Conservation (phyloP, 1,140 invertebrate genomes). For the Frieseomelitta varia region DNA sequence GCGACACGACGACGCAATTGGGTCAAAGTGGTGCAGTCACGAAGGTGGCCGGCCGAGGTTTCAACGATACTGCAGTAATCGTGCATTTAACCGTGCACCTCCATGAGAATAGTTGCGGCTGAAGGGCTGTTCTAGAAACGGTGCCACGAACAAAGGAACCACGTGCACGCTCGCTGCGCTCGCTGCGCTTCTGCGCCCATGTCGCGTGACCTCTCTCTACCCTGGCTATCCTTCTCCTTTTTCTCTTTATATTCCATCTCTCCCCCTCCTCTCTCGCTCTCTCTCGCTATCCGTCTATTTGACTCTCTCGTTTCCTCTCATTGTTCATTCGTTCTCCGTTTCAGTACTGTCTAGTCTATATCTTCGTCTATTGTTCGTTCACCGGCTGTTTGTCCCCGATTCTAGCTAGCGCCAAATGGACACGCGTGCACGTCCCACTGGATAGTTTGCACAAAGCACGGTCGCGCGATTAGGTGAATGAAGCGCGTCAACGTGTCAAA, state of each 20-base stretch:
- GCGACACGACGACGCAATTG: conserved; percentile 56
- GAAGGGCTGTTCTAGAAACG: conserved; percentile 68
- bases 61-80: conserved; percentile 54
- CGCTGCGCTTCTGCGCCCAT: conserved; percentile 28
- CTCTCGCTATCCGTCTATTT: background rate
- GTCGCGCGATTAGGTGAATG: conserved; percentile 44
- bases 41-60: conserved; percentile 52
- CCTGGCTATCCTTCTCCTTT: background rate
- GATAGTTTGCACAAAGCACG: conserved; percentile 38
- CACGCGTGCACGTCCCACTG: conserved; percentile 4
- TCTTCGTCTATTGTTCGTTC: conserved; percentile 10
- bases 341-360: background rate
- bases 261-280: too few species aligned
- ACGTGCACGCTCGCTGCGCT: conserved; percentile 59
- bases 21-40: conserved; percentile 62
- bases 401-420: background rate
- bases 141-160: conserved; percentile 73
- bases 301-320: background rate
- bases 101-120: conserved; percentile 52
- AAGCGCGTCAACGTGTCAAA: conserved; percentile 54
- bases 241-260: too few species aligned
- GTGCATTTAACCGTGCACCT: conserved; percentile 57
- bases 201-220: conserved; percentile 22
- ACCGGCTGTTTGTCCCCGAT: conserved; percentile 15
- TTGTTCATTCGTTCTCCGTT: too few species aligned